A percentile compares a stretch with the other conserved stretches of the same genome.
Conservation (phyloP, 1,140 invertebrate species). For the Tribolium castaneum region DNA sequence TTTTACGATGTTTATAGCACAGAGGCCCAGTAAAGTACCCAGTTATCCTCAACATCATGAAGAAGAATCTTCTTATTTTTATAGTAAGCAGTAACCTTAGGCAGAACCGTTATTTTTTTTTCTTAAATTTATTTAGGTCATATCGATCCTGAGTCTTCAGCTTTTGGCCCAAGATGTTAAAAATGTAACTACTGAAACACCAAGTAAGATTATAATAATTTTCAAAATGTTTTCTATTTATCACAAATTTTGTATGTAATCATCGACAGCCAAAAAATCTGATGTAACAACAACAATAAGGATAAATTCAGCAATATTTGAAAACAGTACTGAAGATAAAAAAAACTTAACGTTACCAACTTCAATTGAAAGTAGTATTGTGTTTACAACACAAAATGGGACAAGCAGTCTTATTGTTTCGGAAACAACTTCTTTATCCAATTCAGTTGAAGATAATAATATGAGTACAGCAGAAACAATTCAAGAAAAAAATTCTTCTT, state of each 20-base stretch:
- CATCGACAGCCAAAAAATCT: background rate
- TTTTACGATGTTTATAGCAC: background rate
- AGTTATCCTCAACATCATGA: background rate
- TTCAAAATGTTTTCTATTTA: background rate
- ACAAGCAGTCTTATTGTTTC: too few species aligned
- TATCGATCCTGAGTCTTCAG: background rate
- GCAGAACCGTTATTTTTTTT: too few species aligned
- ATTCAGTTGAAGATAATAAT: background rate
- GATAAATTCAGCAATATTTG: too few species aligned
- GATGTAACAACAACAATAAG: too few species aligned
- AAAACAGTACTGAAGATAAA: too few species aligned
- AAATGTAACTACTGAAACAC: background rate
- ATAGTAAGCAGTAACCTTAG: background rate
- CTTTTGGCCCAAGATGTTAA: background rate
- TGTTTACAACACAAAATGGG: too few species aligned
- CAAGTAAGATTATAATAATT: background rate
- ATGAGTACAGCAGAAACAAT: too few species aligned
- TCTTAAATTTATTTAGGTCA: background rate
- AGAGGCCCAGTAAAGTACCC: background rate
- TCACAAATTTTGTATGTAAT: too few species aligned
- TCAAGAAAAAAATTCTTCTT: too few species aligned
- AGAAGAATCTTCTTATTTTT: background rate
- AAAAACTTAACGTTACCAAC: too few species aligned
- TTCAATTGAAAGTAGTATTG: too few species aligned
- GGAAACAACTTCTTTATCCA: too few species aligned